Evolutionary conservation across 2,113 vertebrate genomes (phyloP).

Genomic region (Australoheros scitulus): DNA sequence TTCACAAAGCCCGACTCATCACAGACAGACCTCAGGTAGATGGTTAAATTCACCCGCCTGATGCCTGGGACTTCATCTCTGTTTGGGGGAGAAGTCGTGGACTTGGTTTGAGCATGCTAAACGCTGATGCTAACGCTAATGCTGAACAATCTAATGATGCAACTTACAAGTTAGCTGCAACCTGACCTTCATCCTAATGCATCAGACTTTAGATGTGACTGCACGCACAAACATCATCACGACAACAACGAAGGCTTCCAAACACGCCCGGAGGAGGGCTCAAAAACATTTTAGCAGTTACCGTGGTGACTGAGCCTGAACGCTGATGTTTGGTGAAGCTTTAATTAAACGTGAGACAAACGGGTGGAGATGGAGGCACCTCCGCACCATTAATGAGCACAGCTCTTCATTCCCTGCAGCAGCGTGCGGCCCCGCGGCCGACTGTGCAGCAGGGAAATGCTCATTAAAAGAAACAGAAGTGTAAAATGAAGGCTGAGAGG

Average conservation of each 20-base stretch:
- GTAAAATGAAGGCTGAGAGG: neutral
- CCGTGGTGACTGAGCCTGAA: neutral
- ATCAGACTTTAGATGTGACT: neutral
- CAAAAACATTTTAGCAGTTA: neutral
- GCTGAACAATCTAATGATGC: neutral
- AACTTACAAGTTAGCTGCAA: neutral
- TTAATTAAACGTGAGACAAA: too few relatives aligned
- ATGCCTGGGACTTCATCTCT: too few relatives aligned
- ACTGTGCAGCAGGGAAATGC: neutral
- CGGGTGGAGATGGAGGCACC: too few relatives aligned
- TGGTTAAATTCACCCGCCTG: too few relatives aligned
- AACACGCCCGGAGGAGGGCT: neutral
- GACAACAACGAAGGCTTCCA: too few relatives aligned
- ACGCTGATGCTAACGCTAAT: too few relatives aligned
- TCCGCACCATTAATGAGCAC: too few relatives aligned
- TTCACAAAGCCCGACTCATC: neutral
- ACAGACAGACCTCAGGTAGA: neutral
- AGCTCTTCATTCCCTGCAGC: too few relatives aligned
- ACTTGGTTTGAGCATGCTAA: too few relatives aligned
- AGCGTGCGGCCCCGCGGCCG: neutral
- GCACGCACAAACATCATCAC: too few relatives aligned
- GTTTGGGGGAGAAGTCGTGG: too few relatives aligned
- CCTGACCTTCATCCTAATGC: neutral
- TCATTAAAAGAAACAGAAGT: neutral
- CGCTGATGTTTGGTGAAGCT: too few relatives aligned